Evolutionary conservation across 2,888 invertebrate species (phyloP).

Genomic region (Caenorhabditis sp.): DNA sequence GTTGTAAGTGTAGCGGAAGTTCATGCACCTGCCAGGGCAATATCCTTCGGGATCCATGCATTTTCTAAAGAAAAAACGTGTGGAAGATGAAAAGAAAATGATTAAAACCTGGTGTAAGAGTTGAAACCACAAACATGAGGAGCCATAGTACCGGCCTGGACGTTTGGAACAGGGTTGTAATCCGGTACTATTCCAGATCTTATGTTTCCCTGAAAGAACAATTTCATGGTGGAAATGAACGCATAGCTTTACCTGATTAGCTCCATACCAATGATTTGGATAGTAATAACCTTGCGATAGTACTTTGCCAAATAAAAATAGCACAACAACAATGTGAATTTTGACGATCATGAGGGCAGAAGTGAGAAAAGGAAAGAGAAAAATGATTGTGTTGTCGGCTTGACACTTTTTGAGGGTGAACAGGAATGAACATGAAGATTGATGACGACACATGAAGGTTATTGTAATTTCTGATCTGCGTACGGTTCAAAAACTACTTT

Average conservation of each 20-base stretch:
- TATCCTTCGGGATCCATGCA: conserved; percentile 75
- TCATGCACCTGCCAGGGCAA: conserved; percentile 77
- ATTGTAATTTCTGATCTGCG: conserved; percentile 28
- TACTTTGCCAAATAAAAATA: conserved; percentile 2
- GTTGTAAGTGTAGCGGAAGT: conserved; percentile 79
- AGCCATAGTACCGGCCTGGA: conserved; percentile 64
- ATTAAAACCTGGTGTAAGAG: conserved; percentile 69
- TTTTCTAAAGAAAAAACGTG: conserved; percentile 63
- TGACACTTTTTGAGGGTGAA: conserved; percentile 19
- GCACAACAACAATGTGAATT: conserved; percentile 37
- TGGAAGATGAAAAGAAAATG: too few relatives aligned
- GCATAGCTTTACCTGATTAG: conserved; percentile 75
- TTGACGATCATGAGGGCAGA: conserved; percentile 41
- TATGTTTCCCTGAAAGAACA: too few relatives aligned
- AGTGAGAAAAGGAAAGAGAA: background rate
- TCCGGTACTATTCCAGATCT: conserved; percentile 69
- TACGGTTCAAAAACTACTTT: conserved; percentile 30
- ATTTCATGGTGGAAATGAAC: too few relatives aligned
- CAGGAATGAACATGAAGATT: conserved; percentile 48
- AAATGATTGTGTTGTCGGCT: conserved; percentile 16
- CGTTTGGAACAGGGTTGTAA: conserved; percentile 60
- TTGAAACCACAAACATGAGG: conserved; percentile 79
- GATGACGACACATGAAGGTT: conserved; percentile 45
- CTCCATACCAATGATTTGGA: conserved; percentile 77
- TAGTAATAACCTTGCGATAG: conserved; percentile 66